A percentile compares a stretch with the other conserved stretches of the same genome.
phyloP scores from a whole-genome alignment of 2,797 vertebrate species.

The Rhinoraja longicauda region DNA sequence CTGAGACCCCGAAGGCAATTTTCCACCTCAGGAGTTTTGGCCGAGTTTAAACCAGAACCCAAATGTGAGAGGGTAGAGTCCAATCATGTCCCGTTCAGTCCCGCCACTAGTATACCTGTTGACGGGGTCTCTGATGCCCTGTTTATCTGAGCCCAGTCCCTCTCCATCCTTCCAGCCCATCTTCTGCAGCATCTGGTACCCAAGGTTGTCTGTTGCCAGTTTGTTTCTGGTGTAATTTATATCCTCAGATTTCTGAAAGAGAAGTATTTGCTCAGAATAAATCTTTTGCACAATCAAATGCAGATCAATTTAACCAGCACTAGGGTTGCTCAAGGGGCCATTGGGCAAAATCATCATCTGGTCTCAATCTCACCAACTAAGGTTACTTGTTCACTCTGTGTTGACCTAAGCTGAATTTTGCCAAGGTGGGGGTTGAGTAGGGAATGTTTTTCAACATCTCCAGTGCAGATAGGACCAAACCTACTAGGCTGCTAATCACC shows the following conservation, averaged over 20 bases:
- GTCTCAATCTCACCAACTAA: background rate
- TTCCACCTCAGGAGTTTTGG: background rate
- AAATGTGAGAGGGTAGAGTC: background rate
- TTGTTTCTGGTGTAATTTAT: constrained; percentile 59
- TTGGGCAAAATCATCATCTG: background rate
- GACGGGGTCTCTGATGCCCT: constrained; percentile 62
- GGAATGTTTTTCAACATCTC: background rate
- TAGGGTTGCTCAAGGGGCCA: background rate
- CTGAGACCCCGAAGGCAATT: background rate
- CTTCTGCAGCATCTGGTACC: constrained; percentile 68
- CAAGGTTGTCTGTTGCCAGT: constrained; percentile 60
- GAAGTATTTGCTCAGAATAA: constrained; percentile 16
- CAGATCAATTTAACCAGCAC: background rate
- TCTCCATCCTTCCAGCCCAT: constrained; percentile 70
- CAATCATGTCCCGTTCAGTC: background rate
- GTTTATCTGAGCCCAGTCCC: constrained; percentile 58
- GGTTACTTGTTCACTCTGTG: background rate
- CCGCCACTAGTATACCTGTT: constrained; percentile 56
- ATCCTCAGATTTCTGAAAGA: constrained; percentile 56
- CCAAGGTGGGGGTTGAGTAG: background rate
- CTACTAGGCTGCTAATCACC: background rate
- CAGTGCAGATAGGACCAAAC: background rate
- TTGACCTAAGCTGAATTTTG: background rate
- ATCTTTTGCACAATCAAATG: background rate
- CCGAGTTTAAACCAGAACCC: background rate